Conservation (phyloP, 1,140 invertebrate species). For the Aphis gossypii region DNA sequence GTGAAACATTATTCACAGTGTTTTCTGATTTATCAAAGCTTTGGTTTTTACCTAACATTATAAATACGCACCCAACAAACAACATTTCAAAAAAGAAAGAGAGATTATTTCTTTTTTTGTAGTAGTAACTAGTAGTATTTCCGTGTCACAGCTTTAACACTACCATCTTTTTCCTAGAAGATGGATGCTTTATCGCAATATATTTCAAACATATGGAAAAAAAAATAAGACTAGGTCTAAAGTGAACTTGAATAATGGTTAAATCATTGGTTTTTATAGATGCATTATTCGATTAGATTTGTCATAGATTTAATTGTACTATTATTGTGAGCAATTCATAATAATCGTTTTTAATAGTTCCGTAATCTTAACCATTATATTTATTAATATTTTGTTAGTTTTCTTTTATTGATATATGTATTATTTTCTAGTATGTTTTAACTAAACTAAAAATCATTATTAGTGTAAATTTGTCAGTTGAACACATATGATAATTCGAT, state of each 20-base stretch:
- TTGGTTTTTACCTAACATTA: conserved; percentile 10
- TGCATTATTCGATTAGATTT: neutral
- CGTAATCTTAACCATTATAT: neutral
- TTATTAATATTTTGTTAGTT: neutral
- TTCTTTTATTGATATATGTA: neutral
- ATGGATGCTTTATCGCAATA: conserved; percentile 21
- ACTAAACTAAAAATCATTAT: neutral
- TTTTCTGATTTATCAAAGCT: conserved; percentile 33
- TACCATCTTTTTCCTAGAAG: neutral
- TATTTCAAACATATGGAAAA: neutral
- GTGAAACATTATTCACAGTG: neutral
- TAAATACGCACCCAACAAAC: neutral
- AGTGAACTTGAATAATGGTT: conserved; percentile 20
- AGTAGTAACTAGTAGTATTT: neutral
- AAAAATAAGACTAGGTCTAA: neutral
- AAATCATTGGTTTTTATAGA: neutral
- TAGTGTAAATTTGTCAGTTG: neutral
- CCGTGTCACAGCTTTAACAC: neutral
- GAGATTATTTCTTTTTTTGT: neutral
- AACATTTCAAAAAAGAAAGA: neutral
- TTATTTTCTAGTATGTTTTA: neutral
- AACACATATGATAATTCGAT: neutral
- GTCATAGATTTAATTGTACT: neutral
- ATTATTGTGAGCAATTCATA: neutral
- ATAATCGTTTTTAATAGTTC: neutral